These are phyloP conservation scores for Charadrius vociferus DNA, from an alignment of 2,113 vertebrate genomes.

Conservation along the genomic window DNA sequence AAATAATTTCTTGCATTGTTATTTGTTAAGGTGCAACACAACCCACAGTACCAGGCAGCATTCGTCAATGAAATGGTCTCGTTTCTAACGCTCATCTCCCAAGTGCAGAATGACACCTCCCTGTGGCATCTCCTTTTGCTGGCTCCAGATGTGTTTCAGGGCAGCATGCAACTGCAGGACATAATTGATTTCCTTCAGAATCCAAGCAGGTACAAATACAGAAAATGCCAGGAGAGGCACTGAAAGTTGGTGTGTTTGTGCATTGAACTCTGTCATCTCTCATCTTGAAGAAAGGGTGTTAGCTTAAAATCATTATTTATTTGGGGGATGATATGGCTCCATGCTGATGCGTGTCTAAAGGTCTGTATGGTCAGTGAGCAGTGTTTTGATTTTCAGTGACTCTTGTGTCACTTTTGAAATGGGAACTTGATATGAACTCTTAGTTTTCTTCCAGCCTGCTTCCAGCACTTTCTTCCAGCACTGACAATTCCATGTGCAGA, in stretches of 20 bases:
- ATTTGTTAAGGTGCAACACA: slow-evolving; percentile 66
- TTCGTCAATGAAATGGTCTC: slow-evolving; percentile 71
- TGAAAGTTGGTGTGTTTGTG: not conserved
- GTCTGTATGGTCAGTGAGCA: not conserved
- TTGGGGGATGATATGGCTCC: not conserved
- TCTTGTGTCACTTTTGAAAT: not conserved
- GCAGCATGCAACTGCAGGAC: slow-evolving; percentile 18
- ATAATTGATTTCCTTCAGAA: slow-evolving; percentile 63
- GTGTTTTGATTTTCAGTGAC: not conserved
- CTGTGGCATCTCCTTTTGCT: slow-evolving; percentile 77
- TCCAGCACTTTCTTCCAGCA: not conserved
- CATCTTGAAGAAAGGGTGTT: not conserved
- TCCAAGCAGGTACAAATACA: slow-evolving; percentile 69
- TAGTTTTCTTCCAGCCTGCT: not conserved
- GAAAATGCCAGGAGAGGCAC: not conserved
- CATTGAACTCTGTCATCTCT: not conserved
- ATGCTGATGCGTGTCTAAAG: not conserved
- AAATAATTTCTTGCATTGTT: slow-evolving; percentile 5
- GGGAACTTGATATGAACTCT: not conserved
- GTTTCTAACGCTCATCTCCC: slow-evolving; percentile 63
- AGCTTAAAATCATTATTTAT: not conserved
- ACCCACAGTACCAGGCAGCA: slow-evolving; percentile 66
- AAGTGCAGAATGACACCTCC: slow-evolving; percentile 73
- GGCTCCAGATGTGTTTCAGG: slow-evolving; percentile 69
- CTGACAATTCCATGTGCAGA: not conserved